These are phyloP conservation scores for Odontomyia ornata DNA, from an alignment of 2,888 invertebrate genomes.

Conservation along the genomic window DNA sequence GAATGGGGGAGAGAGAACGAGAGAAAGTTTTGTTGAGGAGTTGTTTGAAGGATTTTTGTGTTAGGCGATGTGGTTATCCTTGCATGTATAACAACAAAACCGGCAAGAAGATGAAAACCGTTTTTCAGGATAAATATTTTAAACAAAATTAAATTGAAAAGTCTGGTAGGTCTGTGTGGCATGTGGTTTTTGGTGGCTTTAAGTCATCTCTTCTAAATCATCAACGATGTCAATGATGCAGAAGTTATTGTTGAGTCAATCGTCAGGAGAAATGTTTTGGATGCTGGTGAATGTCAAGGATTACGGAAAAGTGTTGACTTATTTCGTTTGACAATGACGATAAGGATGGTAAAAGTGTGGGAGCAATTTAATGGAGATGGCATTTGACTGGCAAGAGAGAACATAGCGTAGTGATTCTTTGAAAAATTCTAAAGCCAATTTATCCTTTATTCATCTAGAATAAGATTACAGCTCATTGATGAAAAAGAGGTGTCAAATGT, in stretches of 20 bases:
- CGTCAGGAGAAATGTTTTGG: not conserved
- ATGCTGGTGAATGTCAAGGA: not conserved
- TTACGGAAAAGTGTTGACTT: slow-evolving; percentile 21
- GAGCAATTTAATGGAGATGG: no score
- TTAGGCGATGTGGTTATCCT: not conserved
- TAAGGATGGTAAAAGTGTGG: no score
- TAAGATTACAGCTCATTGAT: no score
- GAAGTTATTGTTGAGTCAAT: not conserved
- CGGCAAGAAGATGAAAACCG: not conserved
- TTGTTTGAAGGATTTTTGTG: slow-evolving; percentile 6
- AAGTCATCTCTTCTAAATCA: not conserved
- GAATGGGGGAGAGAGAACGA: no score
- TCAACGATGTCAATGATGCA: not conserved
- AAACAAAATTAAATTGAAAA: not conserved
- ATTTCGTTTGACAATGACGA: not conserved
- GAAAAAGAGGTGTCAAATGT: no score
- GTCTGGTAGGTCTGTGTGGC: not conserved
- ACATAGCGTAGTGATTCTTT: no score
- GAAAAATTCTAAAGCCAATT: no score
- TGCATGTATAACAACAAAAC: not conserved
- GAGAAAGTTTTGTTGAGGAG: not conserved
- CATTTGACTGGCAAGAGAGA: no score
- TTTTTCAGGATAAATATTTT: not conserved
- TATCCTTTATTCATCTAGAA: no score
- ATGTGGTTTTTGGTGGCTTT: not conserved